These are phyloP conservation scores for Mastomys coucha DNA, from an alignment of 2,113 vertebrate genomes.

Conservation along the genomic window DNA sequence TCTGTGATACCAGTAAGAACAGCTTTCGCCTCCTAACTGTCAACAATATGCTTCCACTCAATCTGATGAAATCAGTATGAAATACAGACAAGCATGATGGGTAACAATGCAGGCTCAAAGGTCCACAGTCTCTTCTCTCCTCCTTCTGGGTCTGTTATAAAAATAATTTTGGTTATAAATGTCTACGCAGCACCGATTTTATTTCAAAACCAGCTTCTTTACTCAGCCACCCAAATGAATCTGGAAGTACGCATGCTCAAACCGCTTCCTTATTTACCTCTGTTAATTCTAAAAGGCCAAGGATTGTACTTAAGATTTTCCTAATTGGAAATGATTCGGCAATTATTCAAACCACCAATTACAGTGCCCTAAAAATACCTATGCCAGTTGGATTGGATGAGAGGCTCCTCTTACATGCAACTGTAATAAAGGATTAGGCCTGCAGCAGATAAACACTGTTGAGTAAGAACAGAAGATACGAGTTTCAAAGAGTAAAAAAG, in stretches of 20 bases:
- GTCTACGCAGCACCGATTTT: constrained; percentile 69
- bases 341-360: constrained; percentile 76
- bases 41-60: not conserved
- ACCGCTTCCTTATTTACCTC: constrained; percentile 79
- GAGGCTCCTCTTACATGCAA: constrained; percentile 75
- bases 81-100: constrained; percentile 29
- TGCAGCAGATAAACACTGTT: constrained; percentile 70
- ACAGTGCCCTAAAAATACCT: constrained; percentile 79
- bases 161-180: constrained; percentile 71
- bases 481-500: constrained; percentile 86
- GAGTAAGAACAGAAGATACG: constrained; percentile 79
- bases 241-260: constrained; percentile 73
- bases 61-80: constrained; percentile 10
- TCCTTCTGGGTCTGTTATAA: constrained; percentile 42
- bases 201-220: constrained; percentile 50
- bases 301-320: constrained; percentile 73
- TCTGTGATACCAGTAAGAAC: not conserved
- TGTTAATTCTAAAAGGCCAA: constrained; percentile 69
- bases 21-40: not conserved
- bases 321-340: constrained; percentile 64
- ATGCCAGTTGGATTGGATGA: constrained; percentile 71
- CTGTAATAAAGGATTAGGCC: constrained; percentile 54
- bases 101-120: not conserved
- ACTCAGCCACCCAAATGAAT: constrained; percentile 55
- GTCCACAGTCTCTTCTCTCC: not conserved